Evolutionary conservation across 2,113 vertebrate species (phyloP), one percentile per base, ranked within the genome.

Genomic region (Sitta europaea): DNA sequence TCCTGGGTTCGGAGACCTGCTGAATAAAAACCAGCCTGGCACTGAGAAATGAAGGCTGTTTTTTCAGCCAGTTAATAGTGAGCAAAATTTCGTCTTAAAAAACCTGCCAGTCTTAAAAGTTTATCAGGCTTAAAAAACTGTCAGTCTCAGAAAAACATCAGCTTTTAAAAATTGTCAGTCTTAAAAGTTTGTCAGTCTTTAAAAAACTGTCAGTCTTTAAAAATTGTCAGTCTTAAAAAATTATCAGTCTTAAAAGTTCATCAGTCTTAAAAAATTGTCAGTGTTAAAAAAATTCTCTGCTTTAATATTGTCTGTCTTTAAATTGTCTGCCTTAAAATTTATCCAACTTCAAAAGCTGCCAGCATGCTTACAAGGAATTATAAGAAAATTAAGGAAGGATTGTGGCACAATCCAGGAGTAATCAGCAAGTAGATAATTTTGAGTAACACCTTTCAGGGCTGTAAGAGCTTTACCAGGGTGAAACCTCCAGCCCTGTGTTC

Each of bases 21-120:
- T 74, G 74, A 57, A 35, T 33, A 25, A 63, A 78, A 81, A 50
- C 21, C 38, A 71, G 83, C 53, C 95, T 96, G 96, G 97, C 91
- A 89, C 91, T 24, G 71, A 47, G 77, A 78, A 76, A 35, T 19
- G 18, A 73, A 91, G 83, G 90, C 95, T 92, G 55, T 23, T 74
- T 71, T 67, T 21, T n/a, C 48, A 87, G 43, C 5, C n/a, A 53
- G 50, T 75, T 85, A 65, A 47, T 1, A 50, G 19, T 0, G 12
- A 79, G 28, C 33, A 48, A 45, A 62, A 80, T 63, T 58, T 28
- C 48, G 23, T 33, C 67, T 50, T 40, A 61, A 87, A 61, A 38
- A n/a, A 29, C 5, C 0, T 54, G 12, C 15, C 75, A 29, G 16
- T 14, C 47, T 67, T 54, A 2, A 16, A 51, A 51, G 13, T 9